Base-by-base conservation (phyloP, 2,888 invertebrate genomes). In the Agriopis aurantiaria region DNA sequence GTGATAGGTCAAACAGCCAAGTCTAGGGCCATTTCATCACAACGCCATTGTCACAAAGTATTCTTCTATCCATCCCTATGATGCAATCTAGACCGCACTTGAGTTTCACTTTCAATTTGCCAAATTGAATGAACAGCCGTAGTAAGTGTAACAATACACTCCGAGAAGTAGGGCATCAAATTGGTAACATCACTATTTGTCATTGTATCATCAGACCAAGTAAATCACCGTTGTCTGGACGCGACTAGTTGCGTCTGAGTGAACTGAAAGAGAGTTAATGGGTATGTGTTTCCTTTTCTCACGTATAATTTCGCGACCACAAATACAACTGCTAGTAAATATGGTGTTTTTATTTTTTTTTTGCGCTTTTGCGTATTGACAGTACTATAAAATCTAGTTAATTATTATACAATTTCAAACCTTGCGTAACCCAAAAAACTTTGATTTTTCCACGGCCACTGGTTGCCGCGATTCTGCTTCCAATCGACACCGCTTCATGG, bases 71-170 rank as follows among this genome's bases (percentile, higher is more conserved):
- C 53, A 63, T 33, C 52, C 55, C 45, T 52, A 62, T 71, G 70
- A 71, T 41, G 70, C n/a, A 71, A 71, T 60, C 48, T 55, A 53
- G 65, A 43, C 41, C 65, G 33, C 52, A 63, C 59, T 64, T 67
- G 55, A 71, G 69, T 53, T 63, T 71, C 59, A 71, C 70, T 71
- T 71, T 71, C 70, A 65, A 69, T 69, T 56, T 61, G 46, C 23
- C 23, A 46, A 48, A 58, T 58, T 46, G 46, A 58, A 58, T 46
- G 45, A 59, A 59, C 8, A 14, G n/a, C 14, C 14, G 14, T 59
- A 23, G n/a, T 53, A 62, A 53, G 46, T 46, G 11, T 14, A 52
- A 52, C 52, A 52, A 45, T 53, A 45, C 48, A 49, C 49, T 49
- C 8, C 40, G 17, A 61, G 65, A 69, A 58, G 55, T 69, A 56